Percentiles rank a stretch among this genome's conserved stretches.
phyloP scores from a whole-genome alignment of 1,140 invertebrate species.

The Halyomorpha halys region DNA sequence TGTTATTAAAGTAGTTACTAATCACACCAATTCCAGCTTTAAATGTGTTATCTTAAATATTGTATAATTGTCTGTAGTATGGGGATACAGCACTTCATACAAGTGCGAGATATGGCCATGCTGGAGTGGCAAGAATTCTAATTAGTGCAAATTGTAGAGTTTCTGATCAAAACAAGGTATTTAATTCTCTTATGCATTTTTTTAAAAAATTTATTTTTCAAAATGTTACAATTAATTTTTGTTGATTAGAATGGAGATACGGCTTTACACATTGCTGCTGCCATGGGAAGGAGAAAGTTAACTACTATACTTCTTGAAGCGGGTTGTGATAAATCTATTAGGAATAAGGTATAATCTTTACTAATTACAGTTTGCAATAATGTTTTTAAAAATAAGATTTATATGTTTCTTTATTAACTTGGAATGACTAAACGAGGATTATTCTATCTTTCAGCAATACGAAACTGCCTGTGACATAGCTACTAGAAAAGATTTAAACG shows the following conservation, averaged over 20 bases:
- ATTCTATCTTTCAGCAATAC: constrained; percentile 48
- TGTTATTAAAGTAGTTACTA: not conserved
- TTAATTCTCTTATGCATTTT: constrained; percentile 9
- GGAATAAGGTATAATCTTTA: constrained; percentile 56
- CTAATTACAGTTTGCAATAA: not conserved
- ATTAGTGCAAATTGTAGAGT: constrained; percentile 80
- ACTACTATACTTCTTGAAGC: constrained; percentile 83
- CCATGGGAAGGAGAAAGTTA: constrained; percentile 84
- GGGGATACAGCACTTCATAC: constrained; percentile 94
- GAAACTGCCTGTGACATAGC: constrained; percentile 88
- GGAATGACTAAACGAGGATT: not conserved
- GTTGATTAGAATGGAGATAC: constrained; percentile 79
- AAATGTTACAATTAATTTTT: not conserved
- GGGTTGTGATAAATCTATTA: constrained; percentile 62
- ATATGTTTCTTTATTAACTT: too few relatives aligned
- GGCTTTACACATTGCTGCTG: constrained; percentile 82
- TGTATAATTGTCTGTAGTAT: constrained; percentile 51
- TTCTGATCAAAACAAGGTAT: constrained; percentile 82
- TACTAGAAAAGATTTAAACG: constrained; percentile 67
- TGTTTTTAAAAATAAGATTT: not conserved
- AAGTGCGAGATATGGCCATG: constrained; percentile 82
- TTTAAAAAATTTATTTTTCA: not conserved
- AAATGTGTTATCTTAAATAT: constrained; percentile 12
- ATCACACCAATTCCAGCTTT: not conserved
- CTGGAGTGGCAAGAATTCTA: constrained; percentile 86